Percentiles rank a stretch among this genome's conserved stretches.
phyloP scores from a whole-genome alignment of 1,140 invertebrate species.

The Cydia pomonella region DNA sequence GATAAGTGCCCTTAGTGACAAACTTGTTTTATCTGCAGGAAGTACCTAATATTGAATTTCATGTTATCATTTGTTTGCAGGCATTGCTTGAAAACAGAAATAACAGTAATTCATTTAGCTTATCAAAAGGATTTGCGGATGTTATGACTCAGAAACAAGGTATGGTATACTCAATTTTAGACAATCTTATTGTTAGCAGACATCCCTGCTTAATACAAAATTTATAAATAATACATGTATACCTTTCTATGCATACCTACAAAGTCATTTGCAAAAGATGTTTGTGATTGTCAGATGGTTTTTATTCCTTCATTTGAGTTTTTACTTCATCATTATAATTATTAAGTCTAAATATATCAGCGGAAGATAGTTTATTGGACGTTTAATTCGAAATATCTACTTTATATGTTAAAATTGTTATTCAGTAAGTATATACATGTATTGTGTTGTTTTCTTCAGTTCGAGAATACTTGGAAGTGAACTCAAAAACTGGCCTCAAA shows the following conservation, averaged over 20 bases:
- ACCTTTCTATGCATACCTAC: too few species aligned
- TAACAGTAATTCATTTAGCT: constrained; percentile 58
- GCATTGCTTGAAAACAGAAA: constrained; percentile 64
- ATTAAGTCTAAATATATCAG: too few species aligned
- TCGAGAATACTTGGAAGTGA: constrained; percentile 84
- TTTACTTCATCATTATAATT: too few species aligned
- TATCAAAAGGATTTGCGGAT: constrained; percentile 66
- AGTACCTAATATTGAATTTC: background rate
- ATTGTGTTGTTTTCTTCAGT: constrained; percentile 82
- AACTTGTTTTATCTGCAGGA: background rate
- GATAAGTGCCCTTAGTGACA: background rate
- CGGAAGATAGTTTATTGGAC: too few species aligned
- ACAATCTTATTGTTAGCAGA: background rate
- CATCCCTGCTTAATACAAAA: too few species aligned
- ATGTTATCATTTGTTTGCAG: constrained; percentile 50
- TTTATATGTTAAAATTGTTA: too few species aligned
- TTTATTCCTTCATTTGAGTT: too few species aligned
- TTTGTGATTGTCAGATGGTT: too few species aligned
- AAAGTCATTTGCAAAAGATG: too few species aligned
- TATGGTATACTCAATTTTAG: constrained; percentile 40
- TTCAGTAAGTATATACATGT: too few species aligned
- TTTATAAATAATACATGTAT: too few species aligned
- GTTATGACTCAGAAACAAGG: constrained; percentile 75
- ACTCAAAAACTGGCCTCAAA: constrained; percentile 83
- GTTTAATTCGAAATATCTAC: too few species aligned